These are phyloP conservation scores for Atta colombica DNA, from an alignment of 1,140 invertebrate genomes.

Conservation along the genomic window DNA sequence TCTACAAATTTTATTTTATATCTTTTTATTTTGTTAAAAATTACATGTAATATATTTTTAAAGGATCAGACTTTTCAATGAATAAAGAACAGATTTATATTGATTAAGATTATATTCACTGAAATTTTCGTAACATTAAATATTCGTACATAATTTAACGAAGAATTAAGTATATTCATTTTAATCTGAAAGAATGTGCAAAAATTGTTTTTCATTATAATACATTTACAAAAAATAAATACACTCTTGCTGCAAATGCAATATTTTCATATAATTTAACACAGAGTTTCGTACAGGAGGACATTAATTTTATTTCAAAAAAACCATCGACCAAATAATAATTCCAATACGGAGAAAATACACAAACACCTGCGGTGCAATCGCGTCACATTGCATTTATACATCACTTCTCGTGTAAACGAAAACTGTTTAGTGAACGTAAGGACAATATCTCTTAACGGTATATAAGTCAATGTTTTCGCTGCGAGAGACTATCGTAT, in stretches of 20 bases:
- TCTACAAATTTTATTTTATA: too few species aligned
- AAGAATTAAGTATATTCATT: background rate
- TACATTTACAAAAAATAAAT: constrained; percentile 3
- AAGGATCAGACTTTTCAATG: constrained; percentile 19
- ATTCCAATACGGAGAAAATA: background rate
- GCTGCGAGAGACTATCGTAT: background rate
- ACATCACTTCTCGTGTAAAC: constrained; percentile 12
- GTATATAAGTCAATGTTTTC: constrained; percentile 23
- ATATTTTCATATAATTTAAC: constrained; percentile 20
- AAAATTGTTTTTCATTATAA: background rate
- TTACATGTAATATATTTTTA: too few species aligned
- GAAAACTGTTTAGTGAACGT: constrained; percentile 10
- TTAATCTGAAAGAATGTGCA: background rate
- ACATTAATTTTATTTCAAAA: constrained; percentile 4
- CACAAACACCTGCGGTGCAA: background rate
- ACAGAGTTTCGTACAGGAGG: background rate
- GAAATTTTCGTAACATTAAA: background rate
- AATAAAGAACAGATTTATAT: background rate
- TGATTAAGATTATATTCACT: background rate
- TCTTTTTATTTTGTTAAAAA: too few species aligned
- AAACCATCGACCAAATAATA: constrained; percentile 18
- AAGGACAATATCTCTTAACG: constrained; percentile 1
- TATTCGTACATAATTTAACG: background rate
- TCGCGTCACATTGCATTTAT: background rate
- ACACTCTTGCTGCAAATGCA: background rate